A percentile compares a stretch with the other conserved stretches of the same genome.
Evolutionary conservation across 2,888 invertebrate species (phyloP).

Genomic region (Perizoma affinitatum): DNA sequence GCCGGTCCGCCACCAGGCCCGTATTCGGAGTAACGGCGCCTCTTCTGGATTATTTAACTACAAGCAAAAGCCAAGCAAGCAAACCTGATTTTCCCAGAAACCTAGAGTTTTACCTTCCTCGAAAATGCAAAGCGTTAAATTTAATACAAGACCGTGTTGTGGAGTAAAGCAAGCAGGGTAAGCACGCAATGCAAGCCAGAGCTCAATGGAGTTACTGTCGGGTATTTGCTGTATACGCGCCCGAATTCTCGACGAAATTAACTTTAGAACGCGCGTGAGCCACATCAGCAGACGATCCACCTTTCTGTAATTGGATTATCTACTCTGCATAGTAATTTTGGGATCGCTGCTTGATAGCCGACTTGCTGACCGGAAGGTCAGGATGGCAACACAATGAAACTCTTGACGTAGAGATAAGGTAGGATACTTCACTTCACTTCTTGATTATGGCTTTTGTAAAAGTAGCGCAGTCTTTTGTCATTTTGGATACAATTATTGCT

Average conservation of each 20-base stretch:
- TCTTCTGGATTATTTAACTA: constrained; percentile 7
- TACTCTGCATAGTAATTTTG: not conserved
- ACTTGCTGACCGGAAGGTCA: too few species aligned
- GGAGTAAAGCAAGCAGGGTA: constrained; percentile 19
- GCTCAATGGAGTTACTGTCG: constrained; percentile 22
- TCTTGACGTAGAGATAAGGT: not conserved
- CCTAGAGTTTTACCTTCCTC: constrained; percentile 9
- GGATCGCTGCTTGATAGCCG: not conserved
- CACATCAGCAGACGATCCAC: not conserved
- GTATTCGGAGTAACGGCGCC: not conserved
- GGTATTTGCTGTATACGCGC: constrained; percentile 16
- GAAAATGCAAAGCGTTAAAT: constrained; percentile 26
- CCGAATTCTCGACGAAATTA: constrained; percentile 22
- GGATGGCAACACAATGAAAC: too few species aligned
- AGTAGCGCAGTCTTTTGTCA: too few species aligned
- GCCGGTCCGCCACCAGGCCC: too few species aligned
- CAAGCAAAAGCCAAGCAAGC: constrained; percentile 8
- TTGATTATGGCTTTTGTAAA: too few species aligned
- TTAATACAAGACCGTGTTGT: constrained; percentile 18
- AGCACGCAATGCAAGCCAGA: constrained; percentile 19
- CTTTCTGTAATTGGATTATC: not conserved
- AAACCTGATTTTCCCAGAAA: constrained; percentile 13
- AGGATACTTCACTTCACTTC: not conserved
- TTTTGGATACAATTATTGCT: too few species aligned
- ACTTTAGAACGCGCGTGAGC: constrained; percentile 3